A percentile compares a stretch with the other conserved stretches of the same genome.
Conservation (phyloP, 2,888 invertebrate genomes). For the Euspilapteryx auroguttella region DNA sequence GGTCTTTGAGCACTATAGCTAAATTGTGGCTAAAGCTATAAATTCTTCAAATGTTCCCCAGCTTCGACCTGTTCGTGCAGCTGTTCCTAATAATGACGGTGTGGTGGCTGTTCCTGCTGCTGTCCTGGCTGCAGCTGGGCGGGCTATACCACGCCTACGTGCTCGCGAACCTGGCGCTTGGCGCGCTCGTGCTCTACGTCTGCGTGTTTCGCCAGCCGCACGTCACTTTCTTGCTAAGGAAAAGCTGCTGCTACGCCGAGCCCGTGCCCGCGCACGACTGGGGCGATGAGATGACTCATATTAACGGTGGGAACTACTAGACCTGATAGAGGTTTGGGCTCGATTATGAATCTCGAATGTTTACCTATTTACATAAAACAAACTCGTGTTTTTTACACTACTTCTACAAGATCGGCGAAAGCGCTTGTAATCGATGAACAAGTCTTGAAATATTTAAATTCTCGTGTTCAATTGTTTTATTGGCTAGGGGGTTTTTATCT, state of each 20-base stretch:
- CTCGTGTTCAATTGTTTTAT: too few species aligned
- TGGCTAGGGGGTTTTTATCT: too few species aligned
- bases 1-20: too few species aligned
- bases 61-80: conserved; percentile 78
- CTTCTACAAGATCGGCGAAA: too few species aligned
- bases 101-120: conserved; percentile 75
- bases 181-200: conserved; percentile 73
- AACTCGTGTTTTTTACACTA: too few species aligned
- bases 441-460: too few species aligned
- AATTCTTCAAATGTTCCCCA: conserved; percentile 34
- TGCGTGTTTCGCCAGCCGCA: conserved; percentile 78
- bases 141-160: conserved; percentile 75
- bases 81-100: conserved; percentile 74
- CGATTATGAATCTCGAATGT: too few species aligned
- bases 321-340: conserved; percentile 15
- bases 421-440: too few species aligned
- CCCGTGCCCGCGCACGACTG: conserved; percentile 77
- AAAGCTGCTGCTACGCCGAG: conserved; percentile 78
- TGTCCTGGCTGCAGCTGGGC: conserved; percentile 76
- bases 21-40: too few species aligned
- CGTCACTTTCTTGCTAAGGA: conserved; percentile 75
- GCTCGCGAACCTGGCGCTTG: conserved; percentile 74
- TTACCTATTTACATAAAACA: too few species aligned
- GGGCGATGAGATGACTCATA: conserved; percentile 89
- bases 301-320: conserved; percentile 72